Evolutionary conservation across 2,888 invertebrate species (phyloP), one percentile per base, ranked within the genome.

Genomic region (Steinernema hermaphroditum): DNA sequence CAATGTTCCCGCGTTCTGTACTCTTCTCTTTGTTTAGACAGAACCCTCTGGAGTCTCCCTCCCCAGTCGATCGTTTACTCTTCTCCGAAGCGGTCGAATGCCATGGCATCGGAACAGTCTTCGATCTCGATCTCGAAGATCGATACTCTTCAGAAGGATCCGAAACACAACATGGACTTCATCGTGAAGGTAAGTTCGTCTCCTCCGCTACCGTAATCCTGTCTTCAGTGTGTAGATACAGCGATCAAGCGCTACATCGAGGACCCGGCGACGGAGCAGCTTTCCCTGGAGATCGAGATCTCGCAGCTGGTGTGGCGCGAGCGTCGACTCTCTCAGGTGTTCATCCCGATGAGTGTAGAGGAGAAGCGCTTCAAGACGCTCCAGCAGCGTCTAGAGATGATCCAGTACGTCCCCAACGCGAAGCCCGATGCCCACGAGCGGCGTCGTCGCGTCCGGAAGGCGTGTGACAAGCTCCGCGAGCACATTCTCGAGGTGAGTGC

Each of bases 401-500:
- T 62, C n/a, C 62, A 62, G 62, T 62, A 62, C n/a, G 62, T 34
- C 2, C 32, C 62, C 16, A 62, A 34, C 62, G 62, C 62, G 29
- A 62, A 32, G 16, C 29, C 62, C 29, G 62, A 29, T 27, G 62
- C 62, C 62, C 27, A 62, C 62, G 62, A 62, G 27, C 62, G 62
- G 22, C 62, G 62, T n/a, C 29, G 62, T 16, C 62, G 62, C 29
- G 62, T 62, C 16, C 62, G 62, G 16, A 62, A 29, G 16, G 62
- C 62, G 62, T 62, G 62, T 32, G 27, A 62, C 62, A 62, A 62
- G 62, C 62, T 62, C 32, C 62, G 62, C 9, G 62, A 62, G 27
- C 62, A 62, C 34, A 62, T 62, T 4, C 62, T 62, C 16, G 62
- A 62, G 62, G 62, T 62, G 46, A 46, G 46, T 46, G 9, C 22